These are phyloP conservation scores for Eumerus sabulonum DNA, from an alignment of 2,888 invertebrate genomes.

Conservation along the genomic window DNA sequence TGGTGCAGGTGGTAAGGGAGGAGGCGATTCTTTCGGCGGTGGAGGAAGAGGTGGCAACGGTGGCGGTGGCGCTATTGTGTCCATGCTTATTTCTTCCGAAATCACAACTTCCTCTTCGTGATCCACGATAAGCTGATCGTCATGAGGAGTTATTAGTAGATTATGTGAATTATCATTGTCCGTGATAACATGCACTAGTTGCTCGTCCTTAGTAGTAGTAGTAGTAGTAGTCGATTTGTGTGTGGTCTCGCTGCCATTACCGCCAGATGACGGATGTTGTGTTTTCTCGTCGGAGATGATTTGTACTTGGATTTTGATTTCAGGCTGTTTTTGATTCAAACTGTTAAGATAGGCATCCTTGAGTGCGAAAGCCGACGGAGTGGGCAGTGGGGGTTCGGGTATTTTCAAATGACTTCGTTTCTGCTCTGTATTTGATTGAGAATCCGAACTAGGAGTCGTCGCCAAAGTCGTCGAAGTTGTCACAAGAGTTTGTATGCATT, in stretches of 20 bases:
- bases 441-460: background rate
- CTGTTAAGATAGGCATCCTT: slow-evolving; percentile 76
- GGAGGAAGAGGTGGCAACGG: slow-evolving; percentile 64
- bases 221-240: background rate
- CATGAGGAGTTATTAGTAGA: slow-evolving; percentile 66
- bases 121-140: slow-evolving; percentile 73
- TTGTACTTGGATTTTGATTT: slow-evolving; percentile 78
- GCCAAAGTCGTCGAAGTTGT: slow-evolving; percentile 18
- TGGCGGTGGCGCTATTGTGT: slow-evolving; percentile 51
- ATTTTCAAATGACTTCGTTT: slow-evolving; percentile 65
- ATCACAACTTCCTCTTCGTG: slow-evolving; percentile 77
- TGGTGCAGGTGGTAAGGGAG: slow-evolving; percentile 70
- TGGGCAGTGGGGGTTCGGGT: slow-evolving; percentile 73
- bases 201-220: slow-evolving; percentile 32
- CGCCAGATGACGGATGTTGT: slow-evolving; percentile 38
- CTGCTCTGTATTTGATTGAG: slow-evolving; percentile 29
- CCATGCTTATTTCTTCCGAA: slow-evolving; percentile 72
- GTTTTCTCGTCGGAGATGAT: slow-evolving; percentile 76
- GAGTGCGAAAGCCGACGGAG: slow-evolving; percentile 73
- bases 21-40: slow-evolving; percentile 67
- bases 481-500: slow-evolving; percentile 5
- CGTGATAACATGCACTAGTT: slow-evolving; percentile 15
- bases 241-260: slow-evolving; percentile 17
- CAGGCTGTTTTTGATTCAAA: slow-evolving; percentile 77
- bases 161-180: slow-evolving; percentile 15